These are phyloP conservation scores for Cricetomys ansorgei DNA, from an alignment of 2,113 vertebrate species.

Conservation along the genomic window DNA sequence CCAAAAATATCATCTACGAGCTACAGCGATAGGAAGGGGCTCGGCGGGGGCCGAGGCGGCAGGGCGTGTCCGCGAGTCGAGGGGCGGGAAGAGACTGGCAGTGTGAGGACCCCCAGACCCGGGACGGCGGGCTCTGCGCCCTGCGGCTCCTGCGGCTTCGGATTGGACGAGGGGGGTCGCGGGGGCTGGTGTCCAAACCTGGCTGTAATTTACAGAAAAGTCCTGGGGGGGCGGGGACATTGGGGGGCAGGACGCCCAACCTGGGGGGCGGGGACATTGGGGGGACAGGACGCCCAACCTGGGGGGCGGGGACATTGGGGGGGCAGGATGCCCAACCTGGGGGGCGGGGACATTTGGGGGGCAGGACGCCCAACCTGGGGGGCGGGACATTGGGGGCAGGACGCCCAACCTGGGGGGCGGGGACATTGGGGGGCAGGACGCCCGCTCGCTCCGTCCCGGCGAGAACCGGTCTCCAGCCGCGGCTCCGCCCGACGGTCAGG, in stretches of 20 bases:
- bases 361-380: no score
- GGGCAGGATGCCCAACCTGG: no score
- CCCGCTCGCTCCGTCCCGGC: no score
- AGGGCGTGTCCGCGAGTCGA: neutral
- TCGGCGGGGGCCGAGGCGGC: conserved; percentile 65
- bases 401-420: no score
- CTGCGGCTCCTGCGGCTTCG: conserved; percentile 26
- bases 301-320: conserved; percentile 75
- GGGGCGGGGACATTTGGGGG: no score
- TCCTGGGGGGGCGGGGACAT: conserved; percentile 82
- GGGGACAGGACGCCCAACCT: no score
- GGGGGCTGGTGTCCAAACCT: conserved; percentile 80
- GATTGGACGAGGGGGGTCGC: conserved; percentile 53
- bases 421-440: no score
- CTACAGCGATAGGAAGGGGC: conserved; percentile 48
- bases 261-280: conserved; percentile 66
- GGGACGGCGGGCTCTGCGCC: neutral
- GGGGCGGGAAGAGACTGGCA: neutral
- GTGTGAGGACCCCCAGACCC: conserved; percentile 70
- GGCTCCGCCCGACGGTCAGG: no score
- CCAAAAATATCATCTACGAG: conserved; percentile 84
- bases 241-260: conserved; percentile 82
- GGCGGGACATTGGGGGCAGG: no score
- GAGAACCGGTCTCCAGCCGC: no score
- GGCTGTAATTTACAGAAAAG: conserved; percentile 82